phyloP scores from a whole-genome alignment of 2,113 vertebrate species.

The Pan troglodytes region DNA sequence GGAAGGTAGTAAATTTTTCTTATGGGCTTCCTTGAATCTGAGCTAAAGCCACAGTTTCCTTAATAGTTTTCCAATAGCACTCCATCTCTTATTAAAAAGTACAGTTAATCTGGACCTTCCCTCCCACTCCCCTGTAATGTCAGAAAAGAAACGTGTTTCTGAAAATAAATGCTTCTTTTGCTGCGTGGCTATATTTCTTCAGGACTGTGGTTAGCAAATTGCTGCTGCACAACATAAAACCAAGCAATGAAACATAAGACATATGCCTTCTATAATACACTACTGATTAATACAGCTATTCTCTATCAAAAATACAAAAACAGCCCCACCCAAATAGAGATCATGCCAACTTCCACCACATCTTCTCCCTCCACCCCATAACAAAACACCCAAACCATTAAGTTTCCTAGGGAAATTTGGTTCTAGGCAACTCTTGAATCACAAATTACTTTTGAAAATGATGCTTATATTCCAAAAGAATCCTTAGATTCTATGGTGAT shows the following conservation, averaged over 20 bases:
- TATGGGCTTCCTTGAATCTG: neutral
- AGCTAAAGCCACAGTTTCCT: neutral
- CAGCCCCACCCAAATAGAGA: neutral
- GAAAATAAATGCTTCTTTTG: slow-evolving; percentile 41
- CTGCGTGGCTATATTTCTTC: neutral
- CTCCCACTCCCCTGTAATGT: neutral
- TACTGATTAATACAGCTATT: neutral
- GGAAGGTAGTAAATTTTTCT: neutral
- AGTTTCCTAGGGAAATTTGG: neutral
- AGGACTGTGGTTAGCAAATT: slow-evolving; percentile 22
- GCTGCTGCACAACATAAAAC: neutral
- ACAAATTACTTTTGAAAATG: neutral
- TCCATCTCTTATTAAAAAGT: slow-evolving; percentile 4
- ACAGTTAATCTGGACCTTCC: slow-evolving; percentile 5
- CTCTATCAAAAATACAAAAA: neutral
- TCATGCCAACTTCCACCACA: neutral
- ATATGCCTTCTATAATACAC: neutral
- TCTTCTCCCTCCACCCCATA: neutral
- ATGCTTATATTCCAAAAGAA: neutral
- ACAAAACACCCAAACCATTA: neutral
- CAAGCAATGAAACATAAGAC: neutral
- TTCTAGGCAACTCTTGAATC: neutral
- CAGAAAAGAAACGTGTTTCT: slow-evolving; percentile 45
- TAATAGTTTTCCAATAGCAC: neutral
- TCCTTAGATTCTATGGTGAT: neutral